Evolutionary conservation across 2,888 invertebrate genomes (phyloP), one percentile per base, ranked within the genome.

Genomic region (Panzeria rudis): DNA sequence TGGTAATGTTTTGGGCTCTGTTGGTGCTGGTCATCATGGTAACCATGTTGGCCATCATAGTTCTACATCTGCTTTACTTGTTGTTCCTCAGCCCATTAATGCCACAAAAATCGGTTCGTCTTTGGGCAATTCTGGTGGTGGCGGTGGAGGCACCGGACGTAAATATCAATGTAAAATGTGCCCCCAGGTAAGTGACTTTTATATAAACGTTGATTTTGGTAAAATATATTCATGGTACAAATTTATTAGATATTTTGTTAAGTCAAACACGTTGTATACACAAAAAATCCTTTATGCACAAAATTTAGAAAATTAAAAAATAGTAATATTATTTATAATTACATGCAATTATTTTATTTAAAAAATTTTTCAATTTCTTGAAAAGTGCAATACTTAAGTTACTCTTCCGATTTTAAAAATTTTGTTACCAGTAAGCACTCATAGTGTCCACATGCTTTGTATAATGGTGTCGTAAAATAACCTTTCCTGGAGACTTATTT

Each of bases 131-230:
- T 50, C 73, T 4, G 80, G 73, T 5, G 72, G 56, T 9, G 79
- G 71, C 11, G 80, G 85, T 9, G 86, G 84, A 25, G 87, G 86
- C 75, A 93, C 92, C 84, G 93, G 93, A 68, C 89, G 98, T 92
- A 98, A 98, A 93, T 98, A 98, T 93, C 97, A 97, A 93, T 98
- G 98, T 95, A 98, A 98, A 94, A 98, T 98, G 98, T 98, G 98
- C 92, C 97, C 98, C 87, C 97, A 98, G 97, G 98, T 98, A 93
- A 94, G 96, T 93, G 84, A 79, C 2, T 20, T 6, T 11, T n/a
- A 7, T 62, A 20, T 7, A 3, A 44, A 47, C 23, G 47, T 69
- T 78, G 50, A 50, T 61, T 78, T 78, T 78, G 61, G 44, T 56
- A 56, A 4, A 2, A 17, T 3, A 11, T 64, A n/a, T 47, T 61